Conservation (phyloP, 2,888 invertebrate genomes). For the Diloba caeruleocephala region DNA sequence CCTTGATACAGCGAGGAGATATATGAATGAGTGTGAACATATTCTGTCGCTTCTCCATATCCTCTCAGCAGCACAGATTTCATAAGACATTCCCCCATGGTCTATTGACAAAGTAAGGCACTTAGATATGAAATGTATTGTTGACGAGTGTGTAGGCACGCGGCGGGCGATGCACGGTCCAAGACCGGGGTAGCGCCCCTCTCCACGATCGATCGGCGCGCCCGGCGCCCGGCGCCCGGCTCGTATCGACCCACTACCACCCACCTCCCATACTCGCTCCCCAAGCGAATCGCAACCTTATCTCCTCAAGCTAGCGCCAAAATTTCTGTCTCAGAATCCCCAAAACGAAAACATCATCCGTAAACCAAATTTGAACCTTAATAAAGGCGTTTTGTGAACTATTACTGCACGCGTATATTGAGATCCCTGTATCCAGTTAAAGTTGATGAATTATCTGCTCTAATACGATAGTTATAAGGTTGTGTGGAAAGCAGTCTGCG, state of each 20-base stretch:
- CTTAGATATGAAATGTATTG: constrained; percentile 67
- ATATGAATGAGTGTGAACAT: constrained; percentile 3
- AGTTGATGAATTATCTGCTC: constrained; percentile 80
- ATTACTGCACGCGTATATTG: constrained; percentile 68
- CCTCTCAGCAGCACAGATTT: constrained; percentile 25
- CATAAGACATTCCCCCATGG: constrained; percentile 44
- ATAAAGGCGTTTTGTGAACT: constrained; percentile 73
- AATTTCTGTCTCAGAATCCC: constrained; percentile 51
- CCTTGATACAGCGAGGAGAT: constrained; percentile 12
- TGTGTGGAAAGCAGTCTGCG: constrained; percentile 65
- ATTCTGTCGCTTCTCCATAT: constrained; percentile 11
- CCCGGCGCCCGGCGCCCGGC: constrained; percentile 74
- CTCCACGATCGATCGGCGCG: constrained; percentile 83
- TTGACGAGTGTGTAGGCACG: constrained; percentile 72
- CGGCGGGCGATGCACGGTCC: constrained; percentile 68
- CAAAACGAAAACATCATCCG: constrained; percentile 47
- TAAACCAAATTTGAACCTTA: constrained; percentile 78
- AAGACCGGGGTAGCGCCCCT: constrained; percentile 65
- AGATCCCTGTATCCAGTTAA: constrained; percentile 58
- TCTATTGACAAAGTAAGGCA: constrained; percentile 60
- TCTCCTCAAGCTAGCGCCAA: constrained; percentile 60
- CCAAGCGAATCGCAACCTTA: constrained; percentile 79
- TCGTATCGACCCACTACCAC: constrained; percentile 82
- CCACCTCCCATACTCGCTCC: constrained; percentile 61
- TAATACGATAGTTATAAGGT: constrained; percentile 76